phyloP scores from a whole-genome alignment of 1,140 invertebrate species.

The Oppia nitens region DNA sequence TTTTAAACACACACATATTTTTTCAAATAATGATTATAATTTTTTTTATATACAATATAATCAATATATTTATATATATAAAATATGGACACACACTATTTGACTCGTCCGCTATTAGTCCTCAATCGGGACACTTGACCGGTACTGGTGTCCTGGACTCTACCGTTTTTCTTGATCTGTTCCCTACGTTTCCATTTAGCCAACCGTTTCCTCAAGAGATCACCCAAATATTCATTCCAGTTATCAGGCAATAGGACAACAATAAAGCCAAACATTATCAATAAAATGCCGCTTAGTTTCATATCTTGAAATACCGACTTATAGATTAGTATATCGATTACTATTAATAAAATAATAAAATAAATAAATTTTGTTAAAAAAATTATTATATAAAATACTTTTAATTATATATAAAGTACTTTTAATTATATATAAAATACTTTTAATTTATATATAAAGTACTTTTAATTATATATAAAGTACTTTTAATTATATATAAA shows the following conservation, averaged over 20 bases:
- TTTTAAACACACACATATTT: no score
- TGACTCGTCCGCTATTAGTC: slow-evolving; percentile 22
- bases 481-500: no score
- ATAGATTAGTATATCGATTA: slow-evolving; percentile 67
- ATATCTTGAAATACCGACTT: slow-evolving; percentile 71
- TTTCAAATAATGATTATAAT: no score
- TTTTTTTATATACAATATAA: no score
- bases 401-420: not conserved
- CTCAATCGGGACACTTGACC: slow-evolving; percentile 20
- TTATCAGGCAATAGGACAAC: slow-evolving; percentile 84
- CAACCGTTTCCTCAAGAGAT: slow-evolving; percentile 50
- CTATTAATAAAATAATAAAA: slow-evolving; percentile 35
- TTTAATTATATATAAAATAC: no score
- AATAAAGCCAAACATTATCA: slow-evolving; percentile 39
- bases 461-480: no score
- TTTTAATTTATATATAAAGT: no score
- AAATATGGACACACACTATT: no score
- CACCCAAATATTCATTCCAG: slow-evolving; percentile 83
- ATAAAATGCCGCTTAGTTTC: slow-evolving; percentile 77
- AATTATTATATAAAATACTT: no score
- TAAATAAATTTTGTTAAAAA: slow-evolving; percentile 4
- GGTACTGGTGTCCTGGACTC: slow-evolving; percentile 14
- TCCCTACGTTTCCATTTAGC: slow-evolving; percentile 19
- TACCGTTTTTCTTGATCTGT: slow-evolving; percentile 13
- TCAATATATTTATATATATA: no score